Evolutionary conservation across 2,113 vertebrate species (phyloP).

Genomic region (Sardina pilchardus): DNA sequence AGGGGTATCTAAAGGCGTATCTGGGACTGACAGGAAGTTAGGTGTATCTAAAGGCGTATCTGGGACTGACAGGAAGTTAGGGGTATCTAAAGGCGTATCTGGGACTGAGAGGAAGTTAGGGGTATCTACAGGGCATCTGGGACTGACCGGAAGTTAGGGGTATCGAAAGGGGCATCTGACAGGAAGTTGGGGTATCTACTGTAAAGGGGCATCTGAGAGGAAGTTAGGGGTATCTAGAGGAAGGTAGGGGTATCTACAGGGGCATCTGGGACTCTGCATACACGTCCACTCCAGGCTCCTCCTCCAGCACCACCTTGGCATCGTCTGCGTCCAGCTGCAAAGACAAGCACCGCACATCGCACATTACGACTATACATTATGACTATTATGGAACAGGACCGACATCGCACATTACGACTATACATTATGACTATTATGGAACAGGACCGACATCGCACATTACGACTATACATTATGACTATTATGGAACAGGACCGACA

Average conservation of each 20-base stretch:
- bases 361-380: no score
- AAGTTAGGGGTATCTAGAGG: neutral
- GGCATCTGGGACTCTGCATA: conserved; percentile 92
- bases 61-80: neutral
- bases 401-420: no score
- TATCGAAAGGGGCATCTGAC: neutral
- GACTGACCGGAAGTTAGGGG: neutral
- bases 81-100: neutral
- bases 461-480: no score
- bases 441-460: no score
- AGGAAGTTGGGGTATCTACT: neutral
- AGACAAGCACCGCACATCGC: neutral
- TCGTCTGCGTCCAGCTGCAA: conserved; percentile 86
- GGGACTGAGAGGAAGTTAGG: neutral
- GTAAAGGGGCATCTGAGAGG: neutral
- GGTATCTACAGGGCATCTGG: neutral
- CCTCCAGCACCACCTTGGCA: conserved; percentile 80
- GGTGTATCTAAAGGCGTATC: neutral
- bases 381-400: no score
- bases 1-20: neutral
- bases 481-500: no score
- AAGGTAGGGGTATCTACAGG: conserved; percentile 48
- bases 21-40: neutral
- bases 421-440: no score
- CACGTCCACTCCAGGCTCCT: conserved; percentile 82